Base-by-base conservation (phyloP, 2,888 invertebrate genomes). In the Nemoura dubitans region DNA sequence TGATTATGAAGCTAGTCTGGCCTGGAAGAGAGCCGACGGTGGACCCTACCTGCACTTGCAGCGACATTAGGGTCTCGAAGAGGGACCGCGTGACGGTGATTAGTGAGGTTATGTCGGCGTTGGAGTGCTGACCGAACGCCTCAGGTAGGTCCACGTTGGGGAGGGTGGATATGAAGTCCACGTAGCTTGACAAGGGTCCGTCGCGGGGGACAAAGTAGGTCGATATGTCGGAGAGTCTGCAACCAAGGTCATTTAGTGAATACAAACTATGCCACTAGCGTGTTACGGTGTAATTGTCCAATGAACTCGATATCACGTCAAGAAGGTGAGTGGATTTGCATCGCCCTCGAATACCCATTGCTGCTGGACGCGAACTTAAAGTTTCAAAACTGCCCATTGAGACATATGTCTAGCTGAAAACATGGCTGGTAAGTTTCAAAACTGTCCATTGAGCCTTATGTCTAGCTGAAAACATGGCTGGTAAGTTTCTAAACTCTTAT, bases 91-190 rank as follows among this genome's bases (percentile, higher is more conserved):
- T 95, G 90, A 97, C 97, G 90, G 95, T 95, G 78, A 97, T 97
- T 81, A 96, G 94, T 0, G 96, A 97, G 3, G 96, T 95, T 88
- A 98, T 97, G 90, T 98, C 98, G 0, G 97, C 97, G 89, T 98
- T 97, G 0, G 96, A 94, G 91, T 98, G 97, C 90, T 98, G 97
- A 0, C 98, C 98, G 89, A 98, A 96, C 0, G 96, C 96, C 92
- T 97, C 97, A 0, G 98, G 97, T 89, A 95, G 95, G 91, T 98
- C 98, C 86, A 94, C 92, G 84, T 92, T 94, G 0, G 98, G 98
- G 89, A 97, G 92, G 90, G 96, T 93, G 89, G 95, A 94, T 88
- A 97, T 94, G 91, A 96, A 96, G 91, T 97, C 97, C 84, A 94
- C 93, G 92, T 97, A 97, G 5, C 96, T 95, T 89, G 95, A 94